phyloP scores from a whole-genome alignment of 2,113 vertebrate species.

The Kryptolebias marmoratus region DNA sequence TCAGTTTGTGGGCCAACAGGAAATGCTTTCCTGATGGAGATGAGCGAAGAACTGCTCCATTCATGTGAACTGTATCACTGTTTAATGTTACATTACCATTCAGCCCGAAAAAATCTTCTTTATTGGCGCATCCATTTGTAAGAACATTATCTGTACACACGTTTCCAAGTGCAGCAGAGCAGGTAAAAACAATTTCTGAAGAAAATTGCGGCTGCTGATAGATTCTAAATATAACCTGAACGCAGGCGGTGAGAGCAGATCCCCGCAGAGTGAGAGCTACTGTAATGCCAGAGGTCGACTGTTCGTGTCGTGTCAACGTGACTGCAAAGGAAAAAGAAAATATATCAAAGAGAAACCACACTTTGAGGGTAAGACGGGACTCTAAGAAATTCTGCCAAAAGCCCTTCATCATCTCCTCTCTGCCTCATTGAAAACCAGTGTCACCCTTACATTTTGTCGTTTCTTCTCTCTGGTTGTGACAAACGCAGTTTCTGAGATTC shows the following conservation, averaged over 20 bases:
- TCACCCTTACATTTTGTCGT: constrained; percentile 51
- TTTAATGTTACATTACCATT: constrained; percentile 2
- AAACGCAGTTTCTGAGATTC: constrained; percentile 33
- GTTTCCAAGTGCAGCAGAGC: neutral
- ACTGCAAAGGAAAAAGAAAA: constrained; percentile 39
- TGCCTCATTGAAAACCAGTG: constrained; percentile 51
- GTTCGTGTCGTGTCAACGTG: constrained; percentile 34
- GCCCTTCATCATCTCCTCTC: constrained; percentile 51
- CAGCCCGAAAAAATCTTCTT: neutral
- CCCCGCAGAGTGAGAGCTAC: constrained; percentile 38
- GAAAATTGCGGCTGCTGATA: constrained; percentile 7
- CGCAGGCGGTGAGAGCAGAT: constrained; percentile 15
- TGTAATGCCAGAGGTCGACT: constrained; percentile 42
- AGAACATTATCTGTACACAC: neutral
- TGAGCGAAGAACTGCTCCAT: neutral
- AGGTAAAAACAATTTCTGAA: constrained; percentile 11
- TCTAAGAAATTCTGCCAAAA: constrained; percentile 43
- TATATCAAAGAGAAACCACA: constrained; percentile 50
- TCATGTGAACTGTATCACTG: neutral
- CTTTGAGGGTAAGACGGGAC: constrained; percentile 44
- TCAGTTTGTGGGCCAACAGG: neutral
- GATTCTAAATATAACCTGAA: constrained; percentile 25
- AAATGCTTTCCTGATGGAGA: neutral
- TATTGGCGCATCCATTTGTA: neutral
- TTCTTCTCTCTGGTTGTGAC: constrained; percentile 38